Percentiles rank a stretch among this genome's conserved stretches.
These are phyloP conservation scores for Xiphorhynchus elegans DNA, from an alignment of 2,113 vertebrate species.

Conservation along the genomic window DNA sequence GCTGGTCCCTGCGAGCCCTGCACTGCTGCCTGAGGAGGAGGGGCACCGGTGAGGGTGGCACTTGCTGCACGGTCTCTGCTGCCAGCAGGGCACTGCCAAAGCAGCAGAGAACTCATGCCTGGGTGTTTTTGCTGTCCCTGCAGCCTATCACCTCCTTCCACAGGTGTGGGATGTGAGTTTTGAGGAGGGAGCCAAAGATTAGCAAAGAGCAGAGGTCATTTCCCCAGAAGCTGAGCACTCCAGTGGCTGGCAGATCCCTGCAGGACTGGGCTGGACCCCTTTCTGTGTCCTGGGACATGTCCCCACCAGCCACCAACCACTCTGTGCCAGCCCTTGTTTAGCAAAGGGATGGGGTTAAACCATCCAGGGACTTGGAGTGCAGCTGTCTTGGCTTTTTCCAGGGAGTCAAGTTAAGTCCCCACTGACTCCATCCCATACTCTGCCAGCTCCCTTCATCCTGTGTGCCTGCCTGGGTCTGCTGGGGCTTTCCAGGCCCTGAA, in stretches of 20 bases:
- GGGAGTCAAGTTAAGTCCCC: neutral
- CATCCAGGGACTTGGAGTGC: neutral
- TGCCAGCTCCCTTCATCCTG: neutral
- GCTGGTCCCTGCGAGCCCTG: conserved; percentile 45
- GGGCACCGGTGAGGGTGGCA: neutral
- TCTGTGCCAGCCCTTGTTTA: neutral
- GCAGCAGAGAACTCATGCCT: neutral
- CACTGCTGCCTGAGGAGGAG: neutral
- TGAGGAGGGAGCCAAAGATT: neutral
- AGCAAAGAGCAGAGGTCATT: neutral
- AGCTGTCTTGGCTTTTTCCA: neutral
- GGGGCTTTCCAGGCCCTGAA: neutral
- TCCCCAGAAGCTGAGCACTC: neutral
- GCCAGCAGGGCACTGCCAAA: neutral
- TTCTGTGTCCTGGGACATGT: neutral
- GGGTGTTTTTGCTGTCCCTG: neutral
- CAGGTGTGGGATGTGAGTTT: neutral
- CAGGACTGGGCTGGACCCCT: neutral
- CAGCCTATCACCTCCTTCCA: neutral
- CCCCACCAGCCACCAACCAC: neutral
- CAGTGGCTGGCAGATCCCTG: neutral
- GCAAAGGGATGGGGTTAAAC: neutral
- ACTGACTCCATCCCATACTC: neutral
- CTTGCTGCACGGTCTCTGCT: neutral
- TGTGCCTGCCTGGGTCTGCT: neutral